Evolutionary conservation across 1,140 invertebrate genomes (phyloP), one percentile per base, ranked within the genome.

Genomic region (Drosophila kurseongensis): DNA sequence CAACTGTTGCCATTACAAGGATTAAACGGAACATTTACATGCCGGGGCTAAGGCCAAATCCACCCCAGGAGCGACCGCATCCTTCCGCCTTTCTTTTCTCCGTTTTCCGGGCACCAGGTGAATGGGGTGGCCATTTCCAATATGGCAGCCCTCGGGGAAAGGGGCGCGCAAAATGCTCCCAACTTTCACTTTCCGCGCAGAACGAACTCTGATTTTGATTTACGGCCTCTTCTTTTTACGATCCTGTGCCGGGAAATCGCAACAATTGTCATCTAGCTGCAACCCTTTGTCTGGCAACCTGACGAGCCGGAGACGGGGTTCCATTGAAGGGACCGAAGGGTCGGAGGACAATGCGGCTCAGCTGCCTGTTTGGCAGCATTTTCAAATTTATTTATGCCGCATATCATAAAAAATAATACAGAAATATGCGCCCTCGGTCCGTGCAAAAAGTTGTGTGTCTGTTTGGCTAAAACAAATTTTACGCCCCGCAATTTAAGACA

Each of bases 381-480:
- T 84, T 72, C 45, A 81, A 88, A 89, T 89, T 77, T 84, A 89
- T 88, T 88, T 88, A 88, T 75, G 80, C 76, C 84, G 84, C 85
- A 80, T 80, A 89, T 89, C 84, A 78, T 88, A 88, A 88, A 88
- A 83, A 84, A 78, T 58, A 58, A 75, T 52, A 35, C 73, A 58
- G 74, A 44, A 63, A 67, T 56, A 79, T 79, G 66, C 71, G 58
- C 59, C 57, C 50, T 74, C 32, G 42, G 54, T 71, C 73, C 81
- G 77, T 85, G 68, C 58, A 85, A 72, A 85, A 72, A 68, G 38
- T 65, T 50, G 79, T 35, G 42, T 71, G 67, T 66, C 68, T 80
- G 48, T 88, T 88, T 89, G 66, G 73, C 62, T 77, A 78, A 75
- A 89, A 71, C 58, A 78, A 71, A 88, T 88, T 84, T 80, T 84